Evolutionary conservation across 2,797 vertebrate genomes (phyloP).

Genomic region (Ispidina lecontei): DNA sequence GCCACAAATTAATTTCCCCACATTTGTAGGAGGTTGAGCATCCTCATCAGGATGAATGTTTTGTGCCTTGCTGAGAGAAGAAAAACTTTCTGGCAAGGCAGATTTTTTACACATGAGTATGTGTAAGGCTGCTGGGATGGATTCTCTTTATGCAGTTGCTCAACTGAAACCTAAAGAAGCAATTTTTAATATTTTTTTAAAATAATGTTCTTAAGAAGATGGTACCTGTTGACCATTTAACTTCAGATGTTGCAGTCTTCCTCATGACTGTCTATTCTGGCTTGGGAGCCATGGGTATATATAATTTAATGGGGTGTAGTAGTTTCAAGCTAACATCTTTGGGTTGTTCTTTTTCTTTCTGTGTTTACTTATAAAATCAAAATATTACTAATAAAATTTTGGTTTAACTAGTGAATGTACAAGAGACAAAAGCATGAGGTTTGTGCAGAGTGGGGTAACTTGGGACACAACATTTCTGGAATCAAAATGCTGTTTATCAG

Average conservation of each 20-base stretch:
- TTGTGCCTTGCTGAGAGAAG: background rate
- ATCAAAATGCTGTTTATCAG: background rate
- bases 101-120: background rate
- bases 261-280: background rate
- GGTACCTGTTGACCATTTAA: background rate
- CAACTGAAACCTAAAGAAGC: background rate
- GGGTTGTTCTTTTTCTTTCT: background rate
- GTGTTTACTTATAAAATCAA: background rate
- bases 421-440: background rate
- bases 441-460: background rate
- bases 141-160: background rate
- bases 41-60: background rate
- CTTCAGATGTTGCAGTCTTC: background rate
- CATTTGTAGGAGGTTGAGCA: background rate
- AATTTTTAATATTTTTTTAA: background rate
- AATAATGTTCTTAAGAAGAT: constrained; percentile 1
- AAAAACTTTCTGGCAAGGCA: background rate
- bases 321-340: background rate
- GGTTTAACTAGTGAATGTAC: background rate
- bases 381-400: background rate
- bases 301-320: background rate
- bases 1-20: background rate
- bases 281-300: background rate
- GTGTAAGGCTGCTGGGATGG: background rate
- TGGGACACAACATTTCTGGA: background rate